These are phyloP conservation scores for Cantharis rustica DNA, from an alignment of 2,888 invertebrate genomes.

Conservation along the genomic window DNA sequence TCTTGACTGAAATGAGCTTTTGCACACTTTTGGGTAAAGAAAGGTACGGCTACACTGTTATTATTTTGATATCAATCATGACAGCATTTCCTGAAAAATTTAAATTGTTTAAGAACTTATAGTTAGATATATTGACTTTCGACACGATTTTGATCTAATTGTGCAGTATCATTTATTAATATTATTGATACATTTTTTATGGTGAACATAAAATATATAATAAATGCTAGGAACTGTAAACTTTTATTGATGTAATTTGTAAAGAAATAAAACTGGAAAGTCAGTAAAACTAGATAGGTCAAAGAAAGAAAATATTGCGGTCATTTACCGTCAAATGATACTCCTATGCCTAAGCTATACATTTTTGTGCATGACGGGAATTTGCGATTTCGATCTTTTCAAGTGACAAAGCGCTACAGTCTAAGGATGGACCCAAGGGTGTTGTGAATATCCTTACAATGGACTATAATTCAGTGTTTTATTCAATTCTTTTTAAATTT, in stretches of 20 bases:
- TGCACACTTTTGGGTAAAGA: too few relatives aligned
- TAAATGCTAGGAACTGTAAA: background rate
- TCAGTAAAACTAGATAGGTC: conserved; percentile 31
- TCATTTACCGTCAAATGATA: conserved; percentile 38
- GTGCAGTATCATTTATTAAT: too few relatives aligned
- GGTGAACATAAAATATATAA: background rate
- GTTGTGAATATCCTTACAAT: conserved; percentile 9
- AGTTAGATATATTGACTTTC: too few relatives aligned
- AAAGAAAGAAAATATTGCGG: conserved; percentile 34
- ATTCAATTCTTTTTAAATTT: background rate
- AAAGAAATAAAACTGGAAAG: conserved; percentile 9
- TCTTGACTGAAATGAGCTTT: too few relatives aligned
- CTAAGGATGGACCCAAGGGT: conserved; percentile 18
- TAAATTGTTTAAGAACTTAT: too few relatives aligned
- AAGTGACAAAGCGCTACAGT: conserved; percentile 31
- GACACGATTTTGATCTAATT: too few relatives aligned
- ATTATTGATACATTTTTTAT: background rate
- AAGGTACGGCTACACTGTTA: too few relatives aligned
- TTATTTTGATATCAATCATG: too few relatives aligned
- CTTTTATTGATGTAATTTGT: background rate
- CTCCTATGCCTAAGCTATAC: conserved; percentile 39
- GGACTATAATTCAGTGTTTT: conserved; percentile 16
- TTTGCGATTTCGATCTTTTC: conserved; percentile 36
- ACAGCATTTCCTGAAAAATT: too few relatives aligned
- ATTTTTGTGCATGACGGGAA: conserved; percentile 36